A percentile compares a stretch with the other conserved stretches of the same genome.
phyloP scores from a whole-genome alignment of 2,888 invertebrate genomes.

The Drosophila algonquin region DNA sequence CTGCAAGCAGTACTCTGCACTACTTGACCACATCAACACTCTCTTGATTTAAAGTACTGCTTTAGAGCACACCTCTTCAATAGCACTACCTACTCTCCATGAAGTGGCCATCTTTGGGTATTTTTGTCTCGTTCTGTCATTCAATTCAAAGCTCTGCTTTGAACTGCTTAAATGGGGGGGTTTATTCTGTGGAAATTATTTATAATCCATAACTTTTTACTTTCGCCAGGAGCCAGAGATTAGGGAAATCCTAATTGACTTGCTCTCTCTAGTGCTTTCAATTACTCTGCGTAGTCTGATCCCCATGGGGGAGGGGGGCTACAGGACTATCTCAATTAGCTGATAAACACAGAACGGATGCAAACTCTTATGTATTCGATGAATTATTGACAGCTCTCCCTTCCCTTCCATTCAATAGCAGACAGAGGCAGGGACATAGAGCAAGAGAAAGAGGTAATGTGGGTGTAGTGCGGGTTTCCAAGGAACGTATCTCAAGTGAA shows the following conservation, averaged over 20 bases:
- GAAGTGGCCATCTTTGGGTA: background rate
- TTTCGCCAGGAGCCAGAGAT: no score
- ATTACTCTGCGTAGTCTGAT: no score
- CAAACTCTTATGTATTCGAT: constrained; percentile 22
- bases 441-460: background rate
- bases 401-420: background rate
- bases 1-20: no score
- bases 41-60: background rate
- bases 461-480: constrained; percentile 2
- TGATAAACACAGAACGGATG: constrained; percentile 19
- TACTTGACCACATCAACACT: no score
- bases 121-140: no score
- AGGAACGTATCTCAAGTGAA: constrained; percentile 35
- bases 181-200: background rate
- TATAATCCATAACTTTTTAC: background rate
- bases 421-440: background rate
- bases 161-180: no score
- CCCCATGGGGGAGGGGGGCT: background rate
- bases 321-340: constrained; percentile 9
- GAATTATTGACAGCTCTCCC: constrained; percentile 10
- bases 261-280: no score
- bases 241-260: no score
- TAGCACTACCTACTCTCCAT: no score
- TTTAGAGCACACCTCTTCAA: background rate
- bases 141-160: no score